Evolutionary conservation across 1,140 invertebrate species (phyloP), one percentile per base, ranked within the genome.

Genomic region (Helicorthomorpha holstii): DNA sequence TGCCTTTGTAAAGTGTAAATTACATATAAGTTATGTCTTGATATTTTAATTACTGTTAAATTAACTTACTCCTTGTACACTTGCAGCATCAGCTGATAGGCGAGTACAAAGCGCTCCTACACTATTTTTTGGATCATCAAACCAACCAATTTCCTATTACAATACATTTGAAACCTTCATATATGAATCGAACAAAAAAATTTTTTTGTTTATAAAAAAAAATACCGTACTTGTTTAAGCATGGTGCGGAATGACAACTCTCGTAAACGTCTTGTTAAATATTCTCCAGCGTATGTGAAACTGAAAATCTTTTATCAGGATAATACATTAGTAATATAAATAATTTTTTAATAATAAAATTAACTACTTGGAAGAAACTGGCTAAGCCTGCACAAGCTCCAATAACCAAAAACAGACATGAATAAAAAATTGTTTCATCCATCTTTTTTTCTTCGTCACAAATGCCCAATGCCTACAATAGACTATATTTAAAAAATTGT

Each of bases 141-240:
- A 89, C 74, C 77, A 91, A 0, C 76, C 83, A 53, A 87, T 81
- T 66, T 90, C 85, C 71, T 89, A n/a, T n/a, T n/a, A n/a, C n/a
- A n/a, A n/a, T n/a, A n/a, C n/a, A n/a, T n/a, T n/a, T n/a, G n/a
- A n/a, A n/a, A n/a, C n/a, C n/a, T n/a, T n/a, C n/a, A n/a, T n/a
- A n/a, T n/a, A n/a, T n/a, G n/a, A n/a, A n/a, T n/a, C n/a, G n/a
- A n/a, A n/a, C n/a, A n/a, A n/a, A n/a, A n/a, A n/a, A n/a, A n/a
- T n/a, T n/a, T n/a, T n/a, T n/a, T n/a, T n/a, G n/a, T n/a, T 46
- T 12, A 21, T 7, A 7, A 16, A 16, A 34, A 16, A 23, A 10
- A 12, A 7, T 12, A 7, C 4, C 7, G 41, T 49, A 49, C 48
- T 21, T 27, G 24, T 49, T 23, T 27, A 16, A 49, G 22, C 21